These are phyloP conservation scores for Neodontobutis hainanensis DNA, from an alignment of 2,113 vertebrate species.

Conservation along the genomic window DNA sequence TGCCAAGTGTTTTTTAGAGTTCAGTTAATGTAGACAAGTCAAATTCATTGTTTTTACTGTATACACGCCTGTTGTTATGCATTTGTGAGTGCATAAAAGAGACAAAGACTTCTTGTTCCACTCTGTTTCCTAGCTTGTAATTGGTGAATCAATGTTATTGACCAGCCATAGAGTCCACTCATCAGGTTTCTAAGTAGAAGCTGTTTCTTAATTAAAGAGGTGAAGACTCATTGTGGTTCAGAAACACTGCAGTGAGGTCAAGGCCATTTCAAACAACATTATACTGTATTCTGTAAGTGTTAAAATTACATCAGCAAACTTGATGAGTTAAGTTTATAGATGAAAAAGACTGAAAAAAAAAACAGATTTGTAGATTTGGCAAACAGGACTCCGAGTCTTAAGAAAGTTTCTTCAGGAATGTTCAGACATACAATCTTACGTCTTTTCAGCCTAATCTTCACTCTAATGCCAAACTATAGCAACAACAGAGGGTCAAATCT, in stretches of 20 bases:
- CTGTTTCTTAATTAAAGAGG: constrained; percentile 3
- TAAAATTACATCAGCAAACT: too few species aligned
- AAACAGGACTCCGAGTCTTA: too few species aligned
- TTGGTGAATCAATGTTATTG: constrained; percentile 23
- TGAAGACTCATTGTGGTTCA: not conserved
- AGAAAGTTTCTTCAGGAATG: too few species aligned
- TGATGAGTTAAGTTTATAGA: too few species aligned
- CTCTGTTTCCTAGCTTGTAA: constrained; percentile 21
- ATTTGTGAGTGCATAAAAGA: not conserved
- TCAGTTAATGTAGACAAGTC: not conserved
- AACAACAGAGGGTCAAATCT: too few species aligned
- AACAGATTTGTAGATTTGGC: too few species aligned
- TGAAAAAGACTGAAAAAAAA: too few species aligned
- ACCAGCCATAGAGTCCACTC: constrained; percentile 18
- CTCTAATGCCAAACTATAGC: too few species aligned
- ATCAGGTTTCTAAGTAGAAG: constrained; percentile 8
- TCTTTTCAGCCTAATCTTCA: too few species aligned
- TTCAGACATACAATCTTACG: too few species aligned
- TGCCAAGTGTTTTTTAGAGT: not conserved
- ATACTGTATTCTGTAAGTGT: too few species aligned
- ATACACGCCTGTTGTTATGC: not conserved
- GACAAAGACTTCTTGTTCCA: constrained; percentile 17
- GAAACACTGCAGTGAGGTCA: constrained; percentile 12
- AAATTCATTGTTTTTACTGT: not conserved
- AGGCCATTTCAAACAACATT: not conserved